Base-by-base conservation (phyloP, 2,113 vertebrate genomes). In the Crotalus horridus region DNA sequence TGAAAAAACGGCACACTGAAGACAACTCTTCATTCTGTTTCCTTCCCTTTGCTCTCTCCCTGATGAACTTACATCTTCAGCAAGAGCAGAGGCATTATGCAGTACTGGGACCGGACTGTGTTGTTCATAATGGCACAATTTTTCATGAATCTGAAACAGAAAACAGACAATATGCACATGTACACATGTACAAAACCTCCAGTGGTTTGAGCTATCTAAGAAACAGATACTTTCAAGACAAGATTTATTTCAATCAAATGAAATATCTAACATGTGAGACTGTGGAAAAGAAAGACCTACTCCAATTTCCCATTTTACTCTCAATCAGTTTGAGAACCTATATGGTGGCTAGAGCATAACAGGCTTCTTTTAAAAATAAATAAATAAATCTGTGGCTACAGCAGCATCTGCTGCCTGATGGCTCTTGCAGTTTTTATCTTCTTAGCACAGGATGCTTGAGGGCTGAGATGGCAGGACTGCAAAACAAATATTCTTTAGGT, bases 91-190 rank as follows among this genome's bases (percentile, higher is more conserved):
- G 89, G 99, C 99, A 51, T 98, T 99, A 43, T 99, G 98, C 13
- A 99, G 97, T 90, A 99, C 98, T 0, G 99, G 99, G 61, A 98
- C 98, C 0, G 99, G 99, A 43, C 98, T 99, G 89, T 99, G 98
- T 56, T 98, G 98, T 96, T 98, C 98, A 46, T 98, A 99, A 94
- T 98, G 98, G 93, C 98, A 98, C 91, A 99, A 98, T 58, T 98
- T 98, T 96, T 99, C 99, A 23, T 99, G 99, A 95, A 99, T 99
- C 99, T 99, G 97, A 51, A 97, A 97, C 90, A 97, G 74, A 94
- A 58, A 51, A n/a, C 26, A 1, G 85, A 61, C 92, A 90, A n/a
- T 81, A 81, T 39, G 17, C 74, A 64, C 23, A 85, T 15, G 56
- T 29, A 39, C 13, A n/a, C 7, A 86, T 1, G 21, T 26, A 46